Evolutionary conservation across 2,113 vertebrate species (phyloP).

Genomic region (Xiphophorus hellerii): DNA sequence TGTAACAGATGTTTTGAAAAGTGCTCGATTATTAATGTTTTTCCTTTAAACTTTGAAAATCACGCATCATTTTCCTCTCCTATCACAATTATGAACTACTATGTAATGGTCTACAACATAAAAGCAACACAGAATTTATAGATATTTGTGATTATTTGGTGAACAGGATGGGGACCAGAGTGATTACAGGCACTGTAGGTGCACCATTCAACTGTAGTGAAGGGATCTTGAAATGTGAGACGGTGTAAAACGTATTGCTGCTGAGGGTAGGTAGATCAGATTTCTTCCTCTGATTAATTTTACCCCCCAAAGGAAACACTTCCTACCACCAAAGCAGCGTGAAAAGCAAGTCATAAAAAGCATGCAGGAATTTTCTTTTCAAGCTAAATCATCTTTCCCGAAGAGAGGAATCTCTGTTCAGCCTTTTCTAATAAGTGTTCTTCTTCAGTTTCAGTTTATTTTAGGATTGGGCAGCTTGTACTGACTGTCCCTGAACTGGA

Average conservation of each 20-base stretch:
- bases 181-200: background rate
- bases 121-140: too few species aligned
- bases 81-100: too few species aligned
- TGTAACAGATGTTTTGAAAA: too few species aligned
- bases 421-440: background rate
- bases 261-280: background rate
- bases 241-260: background rate
- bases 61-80: too few species aligned
- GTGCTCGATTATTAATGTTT: too few species aligned
- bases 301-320: background rate
- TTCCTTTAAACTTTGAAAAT: too few species aligned
- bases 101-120: too few species aligned
- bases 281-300: background rate
- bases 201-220: background rate
- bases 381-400: background rate
- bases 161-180: too few species aligned
- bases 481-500: conserved; percentile 11
- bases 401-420: background rate
- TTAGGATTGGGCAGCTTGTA: conserved; percentile 5
- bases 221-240: background rate
- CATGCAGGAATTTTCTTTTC: background rate
- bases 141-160: too few species aligned
- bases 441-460: conserved; percentile 12
- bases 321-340: background rate
- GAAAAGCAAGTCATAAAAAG: background rate